Evolutionary conservation across 1,140 invertebrate genomes (phyloP).

Genomic region (Physella acuta): DNA sequence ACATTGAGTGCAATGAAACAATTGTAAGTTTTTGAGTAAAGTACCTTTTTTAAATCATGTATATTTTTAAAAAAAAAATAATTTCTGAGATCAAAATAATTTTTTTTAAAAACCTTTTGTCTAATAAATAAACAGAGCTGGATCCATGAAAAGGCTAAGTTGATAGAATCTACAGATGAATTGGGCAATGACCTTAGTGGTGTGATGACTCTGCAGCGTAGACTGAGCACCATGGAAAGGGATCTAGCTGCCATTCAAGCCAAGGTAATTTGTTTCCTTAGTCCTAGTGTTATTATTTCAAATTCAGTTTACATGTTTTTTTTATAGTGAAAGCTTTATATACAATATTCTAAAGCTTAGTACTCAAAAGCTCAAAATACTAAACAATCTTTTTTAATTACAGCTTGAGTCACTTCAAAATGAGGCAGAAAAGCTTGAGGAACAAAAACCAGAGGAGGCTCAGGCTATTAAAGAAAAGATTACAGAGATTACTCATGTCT

Average conservation of each 20-base stretch:
- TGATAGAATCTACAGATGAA: constrained; percentile 89
- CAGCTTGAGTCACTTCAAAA: constrained; percentile 83
- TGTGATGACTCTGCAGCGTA: constrained; percentile 79
- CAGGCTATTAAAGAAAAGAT: constrained; percentile 88
- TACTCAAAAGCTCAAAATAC: too few relatives aligned
- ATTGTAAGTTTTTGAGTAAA: constrained; percentile 65
- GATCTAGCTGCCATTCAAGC: constrained; percentile 98
- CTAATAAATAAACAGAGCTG: constrained; percentile 77
- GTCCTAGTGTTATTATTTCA: too few relatives aligned
- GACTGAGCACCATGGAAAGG: constrained; percentile 96
- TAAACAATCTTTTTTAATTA: neutral
- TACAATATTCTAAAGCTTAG: too few relatives aligned
- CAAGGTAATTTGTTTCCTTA: too few relatives aligned
- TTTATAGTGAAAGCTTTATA: too few relatives aligned
- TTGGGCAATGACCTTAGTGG: constrained; percentile 79
- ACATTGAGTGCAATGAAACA: constrained; percentile 98
- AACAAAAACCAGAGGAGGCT: constrained; percentile 94
- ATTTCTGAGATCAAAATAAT: too few relatives aligned
- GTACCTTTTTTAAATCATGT: too few relatives aligned
- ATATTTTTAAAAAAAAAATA: too few relatives aligned
- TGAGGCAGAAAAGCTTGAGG: constrained; percentile 88
- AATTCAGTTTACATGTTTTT: too few relatives aligned
- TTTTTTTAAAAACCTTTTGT: too few relatives aligned
- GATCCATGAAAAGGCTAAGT: constrained; percentile 99
- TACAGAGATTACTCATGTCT: constrained; percentile 84